Conservation (phyloP, 2,113 vertebrate genomes). For the Scomber colias region DNA sequence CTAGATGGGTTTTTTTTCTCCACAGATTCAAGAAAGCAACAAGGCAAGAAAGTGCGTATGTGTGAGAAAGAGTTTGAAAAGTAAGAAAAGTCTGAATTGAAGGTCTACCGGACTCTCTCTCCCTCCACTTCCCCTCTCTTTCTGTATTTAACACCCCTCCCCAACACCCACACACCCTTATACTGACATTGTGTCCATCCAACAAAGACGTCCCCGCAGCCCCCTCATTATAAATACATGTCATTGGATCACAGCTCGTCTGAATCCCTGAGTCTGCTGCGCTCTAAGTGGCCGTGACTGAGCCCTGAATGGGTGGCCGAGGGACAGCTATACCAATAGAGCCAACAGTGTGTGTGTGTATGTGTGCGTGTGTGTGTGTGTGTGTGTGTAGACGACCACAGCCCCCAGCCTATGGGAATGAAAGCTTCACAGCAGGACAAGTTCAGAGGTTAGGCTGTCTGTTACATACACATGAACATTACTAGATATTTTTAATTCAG, state of each 20-base stretch:
- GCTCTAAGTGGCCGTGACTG: slow-evolving; percentile 86
- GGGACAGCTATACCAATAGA: slow-evolving; percentile 79
- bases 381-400: slow-evolving; percentile 40
- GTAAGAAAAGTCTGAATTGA: slow-evolving; percentile 45
- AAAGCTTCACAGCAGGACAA: slow-evolving; percentile 70
- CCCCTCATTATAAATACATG: slow-evolving; percentile 86
- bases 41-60: neutral
- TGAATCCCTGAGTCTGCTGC: slow-evolving; percentile 83
- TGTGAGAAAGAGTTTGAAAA: slow-evolving; percentile 24
- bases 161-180: slow-evolving; percentile 40
- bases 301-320: slow-evolving; percentile 85
- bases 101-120: slow-evolving; percentile 24
- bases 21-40: slow-evolving; percentile 24
- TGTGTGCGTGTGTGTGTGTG: slow-evolving; percentile 49
- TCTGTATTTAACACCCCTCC: slow-evolving; percentile 29
- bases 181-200: slow-evolving; percentile 77
- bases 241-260: slow-evolving; percentile 86
- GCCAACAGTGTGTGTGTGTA: slow-evolving; percentile 51
- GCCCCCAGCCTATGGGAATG: slow-evolving; percentile 76
- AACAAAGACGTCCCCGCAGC: slow-evolving; percentile 82
- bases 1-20: slow-evolving; percentile 16
- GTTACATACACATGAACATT: slow-evolving; percentile 50
- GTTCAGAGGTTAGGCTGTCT: slow-evolving; percentile 69
- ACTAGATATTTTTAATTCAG: neutral
- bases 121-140: slow-evolving; percentile 35